A percentile compares a stretch with the other conserved stretches of the same genome.
phyloP scores from a whole-genome alignment of 2,113 vertebrate species.

The Odocoileus virginianus region DNA sequence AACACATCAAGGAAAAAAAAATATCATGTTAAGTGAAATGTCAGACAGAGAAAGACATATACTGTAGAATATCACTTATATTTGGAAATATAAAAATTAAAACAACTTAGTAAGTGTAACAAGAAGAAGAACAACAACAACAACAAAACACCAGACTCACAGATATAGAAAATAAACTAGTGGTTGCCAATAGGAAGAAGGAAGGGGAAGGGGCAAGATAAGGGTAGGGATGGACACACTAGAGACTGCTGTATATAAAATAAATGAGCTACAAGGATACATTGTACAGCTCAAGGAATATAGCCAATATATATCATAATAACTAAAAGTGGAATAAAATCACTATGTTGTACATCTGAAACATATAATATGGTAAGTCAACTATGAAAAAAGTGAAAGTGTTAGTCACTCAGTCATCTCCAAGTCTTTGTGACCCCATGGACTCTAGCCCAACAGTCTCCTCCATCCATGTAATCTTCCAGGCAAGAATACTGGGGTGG shows the following conservation, averaged over 20 bases:
- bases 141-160: neutral
- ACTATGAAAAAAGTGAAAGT: neutral
- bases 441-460: neutral
- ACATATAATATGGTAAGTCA: neutral
- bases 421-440: neutral
- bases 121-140: neutral
- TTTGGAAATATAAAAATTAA: neutral
- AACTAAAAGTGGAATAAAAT: neutral
- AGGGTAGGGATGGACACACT: neutral
- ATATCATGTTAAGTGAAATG: neutral
- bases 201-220: neutral
- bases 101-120: neutral
- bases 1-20: neutral
- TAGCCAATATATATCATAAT: neutral
- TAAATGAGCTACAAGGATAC: neutral
- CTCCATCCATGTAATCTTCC: neutral
- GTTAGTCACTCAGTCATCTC: neutral
- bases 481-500: neutral
- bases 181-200: neutral
- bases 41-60: neutral
- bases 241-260: neutral
- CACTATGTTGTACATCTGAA: neutral
- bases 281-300: neutral
- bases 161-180: neutral
- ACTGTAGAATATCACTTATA: neutral